These are phyloP conservation scores for Vireo griseus DNA, from an alignment of 2,797 vertebrate species.

Conservation along the genomic window DNA sequence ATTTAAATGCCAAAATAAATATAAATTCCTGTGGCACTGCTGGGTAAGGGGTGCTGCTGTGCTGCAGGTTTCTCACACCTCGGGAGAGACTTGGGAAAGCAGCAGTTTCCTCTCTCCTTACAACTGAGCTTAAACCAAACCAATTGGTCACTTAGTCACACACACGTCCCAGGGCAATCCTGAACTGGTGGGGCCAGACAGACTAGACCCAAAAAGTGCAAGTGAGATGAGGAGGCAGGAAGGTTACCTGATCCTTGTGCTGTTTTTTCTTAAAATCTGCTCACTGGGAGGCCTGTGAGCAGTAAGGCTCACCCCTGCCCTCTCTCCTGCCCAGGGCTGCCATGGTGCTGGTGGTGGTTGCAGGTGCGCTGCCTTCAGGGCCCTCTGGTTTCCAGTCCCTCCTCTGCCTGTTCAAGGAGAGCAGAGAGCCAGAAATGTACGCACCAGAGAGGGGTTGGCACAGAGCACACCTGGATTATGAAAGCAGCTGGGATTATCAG, in stretches of 20 bases:
- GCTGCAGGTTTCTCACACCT: not conserved
- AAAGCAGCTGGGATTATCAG: not conserved
- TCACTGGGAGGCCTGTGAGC: not conserved
- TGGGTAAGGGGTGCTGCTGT: not conserved
- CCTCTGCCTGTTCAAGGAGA: not conserved
- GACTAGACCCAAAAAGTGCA: not conserved
- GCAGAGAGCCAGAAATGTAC: not conserved
- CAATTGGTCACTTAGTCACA: not conserved
- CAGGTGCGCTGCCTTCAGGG: not conserved
- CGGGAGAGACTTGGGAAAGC: not conserved
- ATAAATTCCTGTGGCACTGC: not conserved
- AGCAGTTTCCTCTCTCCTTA: not conserved
- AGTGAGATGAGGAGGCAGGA: not conserved
- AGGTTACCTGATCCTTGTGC: not conserved
- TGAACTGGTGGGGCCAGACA: not conserved
- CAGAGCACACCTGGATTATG: not conserved
- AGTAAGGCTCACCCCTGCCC: not conserved
- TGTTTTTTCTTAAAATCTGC: not conserved
- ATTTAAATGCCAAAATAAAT: slow-evolving; percentile 30
- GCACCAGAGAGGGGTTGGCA: not conserved
- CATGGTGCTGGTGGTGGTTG: not conserved
- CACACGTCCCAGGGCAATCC: not conserved
- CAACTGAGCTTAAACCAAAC: not conserved
- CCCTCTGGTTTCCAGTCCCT: not conserved
- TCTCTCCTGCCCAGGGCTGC: not conserved